Base-by-base conservation (phyloP, 2,888 invertebrate genomes). In the Tromatobia lineatoria region DNA sequence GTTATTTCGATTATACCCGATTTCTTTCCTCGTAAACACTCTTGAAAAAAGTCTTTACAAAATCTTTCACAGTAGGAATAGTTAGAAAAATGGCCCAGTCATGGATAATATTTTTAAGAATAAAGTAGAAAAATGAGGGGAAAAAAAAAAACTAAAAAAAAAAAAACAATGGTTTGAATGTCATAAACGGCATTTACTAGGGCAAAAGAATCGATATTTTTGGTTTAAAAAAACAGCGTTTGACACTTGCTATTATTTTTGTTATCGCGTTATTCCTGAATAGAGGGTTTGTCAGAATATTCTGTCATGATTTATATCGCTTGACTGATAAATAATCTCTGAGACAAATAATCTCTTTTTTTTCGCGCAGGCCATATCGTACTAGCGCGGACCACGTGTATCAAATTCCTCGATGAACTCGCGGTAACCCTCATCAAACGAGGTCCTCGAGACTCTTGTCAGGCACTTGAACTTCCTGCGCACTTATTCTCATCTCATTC, bases 351-450 rank as follows among this genome's bases (percentile, higher is more conserved):
- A 79, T 47, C 25, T 73, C 42, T 11, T 74, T 50, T 61, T 47
- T 34, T 38, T 38, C 15, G 20, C 18, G 34, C 50, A 34, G 75
- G 50, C 20, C 75, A 64, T 61, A 57, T 47, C 34, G 47, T 50
- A 64, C 74, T 47, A 61, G 42, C n/a, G 20, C 45, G 74, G 47
- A 50, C 38, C 50, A n/a, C 61, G 50, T 34, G 47, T 38, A 47
- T n/a, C n/a, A 10, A 34, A n/a, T 20, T 50, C 61, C 0, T 38
- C 64, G 23, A 2, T 7, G 10, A 2, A 10, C 38, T 8, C 8
- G 38, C 77, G n/a, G 71, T 78, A 82, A 83, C 83, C 83, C 83
- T 83, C 80, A 80, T 83, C 83, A 80, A 83, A 80, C 70, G 76
- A 73, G 80, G 73, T 76, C 80, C 80, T 80, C 80, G 59, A 80